Evolutionary conservation across 2,888 invertebrate genomes (phyloP).

Genomic region (Tetrapedia diversipes): DNA sequence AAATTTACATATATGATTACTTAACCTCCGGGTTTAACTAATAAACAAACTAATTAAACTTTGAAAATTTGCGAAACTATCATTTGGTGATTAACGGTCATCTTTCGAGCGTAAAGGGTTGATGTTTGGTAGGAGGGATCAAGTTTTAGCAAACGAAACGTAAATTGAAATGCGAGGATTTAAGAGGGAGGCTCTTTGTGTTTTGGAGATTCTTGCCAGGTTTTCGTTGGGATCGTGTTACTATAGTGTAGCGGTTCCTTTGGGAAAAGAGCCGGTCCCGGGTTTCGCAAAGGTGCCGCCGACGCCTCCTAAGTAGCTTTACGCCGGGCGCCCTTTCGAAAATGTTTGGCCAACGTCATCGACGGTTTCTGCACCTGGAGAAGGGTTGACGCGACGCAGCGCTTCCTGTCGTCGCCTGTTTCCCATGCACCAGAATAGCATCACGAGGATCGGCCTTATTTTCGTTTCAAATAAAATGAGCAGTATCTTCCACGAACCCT

Average conservation of each 20-base stretch:
- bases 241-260: constrained; percentile 66
- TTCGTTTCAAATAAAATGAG: constrained; percentile 16
- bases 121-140: too few species aligned
- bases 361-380: constrained; percentile 72
- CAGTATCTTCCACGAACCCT: constrained; percentile 5
- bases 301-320: constrained; percentile 60
- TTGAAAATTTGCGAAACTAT: too few species aligned
- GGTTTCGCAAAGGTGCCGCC: constrained; percentile 72
- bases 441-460: constrained; percentile 16
- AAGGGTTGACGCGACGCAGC: constrained; percentile 63
- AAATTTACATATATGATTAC: too few species aligned
- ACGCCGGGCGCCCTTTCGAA: constrained; percentile 48
- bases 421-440: constrained; percentile 33
- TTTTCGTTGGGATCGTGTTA: constrained; percentile 52
- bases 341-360: constrained; percentile 74
- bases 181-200: not conserved
- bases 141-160: too few species aligned
- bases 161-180: too few species aligned
- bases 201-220: not conserved
- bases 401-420: constrained; percentile 50
- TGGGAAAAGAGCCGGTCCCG: constrained; percentile 62
- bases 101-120: too few species aligned
- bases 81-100: too few species aligned
- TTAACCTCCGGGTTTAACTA: too few species aligned
- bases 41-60: too few species aligned